phyloP scores from a whole-genome alignment of 2,113 vertebrate genomes.

The Engraulis encrasicolus region DNA sequence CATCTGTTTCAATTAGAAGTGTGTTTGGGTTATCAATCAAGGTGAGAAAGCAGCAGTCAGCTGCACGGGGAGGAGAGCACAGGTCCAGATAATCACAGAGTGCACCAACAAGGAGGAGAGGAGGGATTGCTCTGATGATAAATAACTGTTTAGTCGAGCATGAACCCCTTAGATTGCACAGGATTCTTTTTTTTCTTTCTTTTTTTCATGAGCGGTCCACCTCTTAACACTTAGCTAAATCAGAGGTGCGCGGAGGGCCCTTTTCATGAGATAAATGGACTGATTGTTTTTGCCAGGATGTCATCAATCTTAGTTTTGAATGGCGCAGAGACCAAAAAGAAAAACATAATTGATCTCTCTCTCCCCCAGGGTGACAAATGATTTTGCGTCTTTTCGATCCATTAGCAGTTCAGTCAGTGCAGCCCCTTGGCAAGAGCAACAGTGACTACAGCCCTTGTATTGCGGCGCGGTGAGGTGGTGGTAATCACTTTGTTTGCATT shows the following conservation, averaged over 20 bases:
- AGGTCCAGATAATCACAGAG: conserved; percentile 1
- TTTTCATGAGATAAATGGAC: conserved; percentile 24
- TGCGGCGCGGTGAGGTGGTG: too few relatives aligned
- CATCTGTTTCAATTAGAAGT: conserved; percentile 12
- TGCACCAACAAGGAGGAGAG: neutral
- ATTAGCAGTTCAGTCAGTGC: conserved; percentile 42
- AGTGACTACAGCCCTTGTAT: conserved; percentile 20
- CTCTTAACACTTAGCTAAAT: neutral
- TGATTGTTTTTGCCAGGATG: conserved; percentile 9
- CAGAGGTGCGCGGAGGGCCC: neutral
- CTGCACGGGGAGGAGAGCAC: neutral
- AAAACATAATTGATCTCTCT: conserved; percentile 40
- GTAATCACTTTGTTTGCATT: conserved; percentile 31
- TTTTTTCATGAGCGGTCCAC: neutral
- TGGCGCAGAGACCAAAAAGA: conserved; percentile 29
- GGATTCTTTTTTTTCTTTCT: conserved; percentile 25
- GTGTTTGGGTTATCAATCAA: conserved; percentile 17
- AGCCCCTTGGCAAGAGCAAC: conserved; percentile 26
- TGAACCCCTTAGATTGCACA: neutral
- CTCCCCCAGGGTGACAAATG: conserved; percentile 33
- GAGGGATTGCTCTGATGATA: conserved; percentile 2
- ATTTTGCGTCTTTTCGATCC: conserved; percentile 50
- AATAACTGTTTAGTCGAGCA: conserved; percentile 8
- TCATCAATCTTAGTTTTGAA: conserved; percentile 42
- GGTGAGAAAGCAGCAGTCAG: conserved; percentile 7